Evolutionary conservation across 2,797 vertebrate genomes (phyloP).

Genomic region (Sardinella longiceps): DNA sequence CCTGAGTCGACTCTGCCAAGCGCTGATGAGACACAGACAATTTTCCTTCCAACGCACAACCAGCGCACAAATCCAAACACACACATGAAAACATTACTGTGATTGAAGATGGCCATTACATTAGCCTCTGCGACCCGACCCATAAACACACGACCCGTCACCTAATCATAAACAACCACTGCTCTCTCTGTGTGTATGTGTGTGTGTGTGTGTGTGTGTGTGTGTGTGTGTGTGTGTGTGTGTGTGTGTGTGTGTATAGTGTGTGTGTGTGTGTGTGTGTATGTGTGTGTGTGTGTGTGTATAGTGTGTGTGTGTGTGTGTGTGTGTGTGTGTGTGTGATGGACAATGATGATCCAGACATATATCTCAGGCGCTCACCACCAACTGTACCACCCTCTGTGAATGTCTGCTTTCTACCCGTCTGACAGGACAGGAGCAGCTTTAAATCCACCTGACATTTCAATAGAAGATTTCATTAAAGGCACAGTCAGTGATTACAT

Average conservation of each 20-base stretch:
- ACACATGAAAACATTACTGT: not conserved
- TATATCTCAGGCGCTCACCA: not conserved
- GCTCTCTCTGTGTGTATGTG: too few species aligned
- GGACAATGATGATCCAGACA: not conserved
- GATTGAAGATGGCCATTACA: not conserved
- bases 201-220: too few species aligned
- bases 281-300: too few species aligned
- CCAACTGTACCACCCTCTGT: not conserved
- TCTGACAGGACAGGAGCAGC: not conserved
- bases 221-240: too few species aligned
- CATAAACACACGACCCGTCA: conserved; percentile 66
- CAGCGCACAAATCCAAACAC: not conserved
- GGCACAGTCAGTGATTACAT: too few species aligned
- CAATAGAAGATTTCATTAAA: not conserved
- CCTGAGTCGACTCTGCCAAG: not conserved
- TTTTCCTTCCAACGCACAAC: not conserved
- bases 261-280: too few species aligned
- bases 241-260: too few species aligned
- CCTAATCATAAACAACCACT: not conserved
- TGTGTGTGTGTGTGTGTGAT: not conserved
- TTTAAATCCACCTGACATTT: not conserved
- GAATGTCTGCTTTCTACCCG: not conserved
- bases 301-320: too few species aligned
- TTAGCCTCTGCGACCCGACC: not conserved
- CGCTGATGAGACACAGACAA: not conserved